A percentile compares a stretch with the other conserved stretches of the same genome.
Evolutionary conservation across 2,797 vertebrate genomes (phyloP).

Genomic region (Sebastiscus tertius): DNA sequence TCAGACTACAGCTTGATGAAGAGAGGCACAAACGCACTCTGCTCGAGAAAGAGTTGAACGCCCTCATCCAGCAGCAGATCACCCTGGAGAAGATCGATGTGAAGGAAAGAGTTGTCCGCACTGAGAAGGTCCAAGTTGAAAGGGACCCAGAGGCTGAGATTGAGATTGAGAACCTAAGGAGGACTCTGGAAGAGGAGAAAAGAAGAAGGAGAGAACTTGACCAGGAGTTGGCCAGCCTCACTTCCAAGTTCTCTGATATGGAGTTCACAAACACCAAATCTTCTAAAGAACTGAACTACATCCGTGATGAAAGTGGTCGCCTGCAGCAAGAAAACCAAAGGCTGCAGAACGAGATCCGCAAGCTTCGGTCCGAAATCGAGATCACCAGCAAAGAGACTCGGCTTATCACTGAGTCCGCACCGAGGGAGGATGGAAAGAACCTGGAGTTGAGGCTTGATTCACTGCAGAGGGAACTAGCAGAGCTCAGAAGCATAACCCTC

Average conservation of each 20-base stretch:
- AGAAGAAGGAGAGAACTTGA: conserved; percentile 88
- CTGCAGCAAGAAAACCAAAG: conserved; percentile 93
- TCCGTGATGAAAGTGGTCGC: conserved; percentile 92
- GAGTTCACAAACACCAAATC: conserved; percentile 96
- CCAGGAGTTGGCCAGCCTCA: conserved; percentile 83
- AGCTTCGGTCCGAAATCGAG: conserved; percentile 92
- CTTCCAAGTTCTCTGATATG: conserved; percentile 87
- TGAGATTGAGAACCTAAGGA: conserved; percentile 91
- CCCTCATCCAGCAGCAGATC: conserved; percentile 85
- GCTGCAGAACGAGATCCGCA: conserved; percentile 90
- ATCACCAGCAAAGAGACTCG: conserved; percentile 91
- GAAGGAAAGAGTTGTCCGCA: conserved; percentile 94
- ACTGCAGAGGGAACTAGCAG: conserved; percentile 89
- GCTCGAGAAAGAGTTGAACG: conserved; percentile 89
- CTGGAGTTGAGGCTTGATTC: conserved; percentile 89
- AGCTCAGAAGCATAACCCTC: conserved; percentile 86
- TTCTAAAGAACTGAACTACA: conserved; percentile 90
- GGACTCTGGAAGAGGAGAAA: conserved; percentile 91
- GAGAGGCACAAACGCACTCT: conserved; percentile 89
- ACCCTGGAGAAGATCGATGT: conserved; percentile 90
- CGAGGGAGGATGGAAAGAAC: conserved; percentile 82
- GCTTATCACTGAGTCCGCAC: conserved; percentile 84
- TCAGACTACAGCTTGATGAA: conserved; percentile 92
- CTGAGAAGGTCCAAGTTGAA: conserved; percentile 95
- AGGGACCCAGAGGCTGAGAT: conserved; percentile 90